Evolutionary conservation across 2,113 vertebrate species (phyloP), one percentile per base, ranked within the genome.

Genomic region (Gasterosteus aculeatus): DNA sequence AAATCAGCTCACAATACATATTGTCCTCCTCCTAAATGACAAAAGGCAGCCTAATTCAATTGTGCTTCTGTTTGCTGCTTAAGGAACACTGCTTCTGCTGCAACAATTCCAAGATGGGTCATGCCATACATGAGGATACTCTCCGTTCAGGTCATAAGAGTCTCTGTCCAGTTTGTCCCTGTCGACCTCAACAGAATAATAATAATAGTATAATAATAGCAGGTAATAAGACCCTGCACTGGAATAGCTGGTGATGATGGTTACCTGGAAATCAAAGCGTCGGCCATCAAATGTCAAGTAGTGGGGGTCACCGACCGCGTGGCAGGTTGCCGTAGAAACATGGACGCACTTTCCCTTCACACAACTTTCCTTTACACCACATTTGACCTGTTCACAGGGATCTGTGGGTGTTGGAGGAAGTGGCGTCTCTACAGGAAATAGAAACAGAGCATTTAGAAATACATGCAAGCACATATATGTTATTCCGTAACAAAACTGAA

Each of bases 241-340:
- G n/a, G 39, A 61, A 41, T 41, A 38, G 19, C 14, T 62, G 38
- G 16, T 60, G 33, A 60, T 59, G 31, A 38, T 35, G 18, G 58
- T 12, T 74, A 83, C 81, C 81, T 83, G 81, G 39, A 83, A 83
- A 41, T 83, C 26, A 41, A 33, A 83, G 41, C 8, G 54, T 54
- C 56, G 53, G 12, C 76, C 76, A 62, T 83, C 81, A 75, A 79
- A 79, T 7, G 81, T 71, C 4, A 7, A 0, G 56, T 79, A 83
- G 67, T 83, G 76, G 39, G 81, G 81, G 66, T 83, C 81, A 29
- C 81, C 81, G 2, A 61, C 3, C 0, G 47, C 76, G 3, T 7
- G 18, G 41, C 81, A 83, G 4, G 81, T 79, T 56, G 81, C 76
- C 4, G 60, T 75, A 19, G 76, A 83, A 31, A 47, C 29, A 38